Percentiles rank a stretch among this genome's conserved stretches.
Evolutionary conservation across 2,888 invertebrate species (phyloP).

Genomic region (Frankliniella fusca): DNA sequence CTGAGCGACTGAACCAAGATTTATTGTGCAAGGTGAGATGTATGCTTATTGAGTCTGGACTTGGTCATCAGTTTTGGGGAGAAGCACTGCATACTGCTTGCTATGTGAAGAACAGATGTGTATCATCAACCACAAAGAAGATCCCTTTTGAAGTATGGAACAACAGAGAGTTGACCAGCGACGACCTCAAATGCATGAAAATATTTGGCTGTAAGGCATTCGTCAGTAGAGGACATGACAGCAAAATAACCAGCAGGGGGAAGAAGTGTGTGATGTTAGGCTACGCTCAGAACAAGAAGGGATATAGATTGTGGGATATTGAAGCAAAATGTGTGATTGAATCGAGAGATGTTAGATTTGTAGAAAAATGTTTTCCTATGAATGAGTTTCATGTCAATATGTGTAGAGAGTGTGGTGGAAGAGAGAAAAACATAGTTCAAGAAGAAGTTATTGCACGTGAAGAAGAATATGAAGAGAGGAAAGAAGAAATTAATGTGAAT

Average conservation of each 20-base stretch:
- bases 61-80: slow-evolving; percentile 39
- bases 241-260: background rate
- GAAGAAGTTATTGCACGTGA: no score
- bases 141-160: background rate
- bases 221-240: background rate
- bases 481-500: no score
- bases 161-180: background rate
- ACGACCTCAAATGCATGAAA: background rate
- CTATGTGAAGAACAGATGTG: slow-evolving; percentile 39
- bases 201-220: background rate
- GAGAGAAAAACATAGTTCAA: no score
- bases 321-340: background rate
- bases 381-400: background rate
- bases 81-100: slow-evolving; percentile 39
- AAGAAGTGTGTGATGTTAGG: background rate
- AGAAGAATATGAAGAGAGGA: no score
- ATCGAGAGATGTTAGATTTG: background rate
- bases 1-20: slow-evolving; percentile 42
- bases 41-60: slow-evolving; percentile 38
- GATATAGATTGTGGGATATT: background rate
- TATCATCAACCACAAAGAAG: slow-evolving; percentile 31
- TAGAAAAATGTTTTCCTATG: background rate
- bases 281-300: background rate
- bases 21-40: slow-evolving; percentile 40
- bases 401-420: background rate